Base-by-base conservation (phyloP, 2,797 vertebrate genomes). In the Micrastur ruficollis region DNA sequence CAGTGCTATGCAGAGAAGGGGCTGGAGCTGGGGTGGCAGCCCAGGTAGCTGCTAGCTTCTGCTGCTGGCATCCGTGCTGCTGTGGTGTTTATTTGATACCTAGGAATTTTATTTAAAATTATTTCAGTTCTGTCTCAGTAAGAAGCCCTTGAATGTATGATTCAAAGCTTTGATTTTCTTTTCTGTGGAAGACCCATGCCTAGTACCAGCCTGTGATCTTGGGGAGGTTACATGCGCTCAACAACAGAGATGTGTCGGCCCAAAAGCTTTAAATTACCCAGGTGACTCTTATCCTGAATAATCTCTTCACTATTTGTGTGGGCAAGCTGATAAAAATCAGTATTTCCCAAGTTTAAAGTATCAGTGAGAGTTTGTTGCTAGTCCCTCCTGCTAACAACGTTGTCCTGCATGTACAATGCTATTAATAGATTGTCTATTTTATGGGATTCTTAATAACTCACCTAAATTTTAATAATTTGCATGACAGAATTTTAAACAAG, bases 131-230 rank as follows among this genome's bases (percentile, higher is more conserved):
- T 61, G 4, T 89, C 38, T 83, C 75, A 62, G 84, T 81, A 47
- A 92, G 80, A 84, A 89, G 73, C 59, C 38, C 72, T 83, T 89
- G 73, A 88, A 92, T 81, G 31, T 44, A 40, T 59, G 68, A 85
- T 66, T 93, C 92, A 93, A 95, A 93, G 79, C 86, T 94, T 91
- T 93, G 84, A 87, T 96, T 90, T 92, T 75, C n/a, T 90, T 36
- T 70, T 88, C 38, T 71, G 44, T 70, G 55, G 40, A 94, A 86
- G 85, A 79, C 80, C 67, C 4, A 1, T 84, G 63, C 66, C 87
- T 86, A 70, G 47, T 66, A 89, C 73, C 55, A 49, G n/a, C 55
- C 75, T 95, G 76, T 93, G 90, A 92, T 96, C 62, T 86, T 4
- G 0, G 42, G 36, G 76, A 88, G 62, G 73, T 62, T 92, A 81